A percentile compares a stretch with the other conserved stretches of the same genome.
These are phyloP conservation scores for Chaitophorus viminalis DNA, from an alignment of 2,888 invertebrate genomes.

Conservation along the genomic window DNA sequence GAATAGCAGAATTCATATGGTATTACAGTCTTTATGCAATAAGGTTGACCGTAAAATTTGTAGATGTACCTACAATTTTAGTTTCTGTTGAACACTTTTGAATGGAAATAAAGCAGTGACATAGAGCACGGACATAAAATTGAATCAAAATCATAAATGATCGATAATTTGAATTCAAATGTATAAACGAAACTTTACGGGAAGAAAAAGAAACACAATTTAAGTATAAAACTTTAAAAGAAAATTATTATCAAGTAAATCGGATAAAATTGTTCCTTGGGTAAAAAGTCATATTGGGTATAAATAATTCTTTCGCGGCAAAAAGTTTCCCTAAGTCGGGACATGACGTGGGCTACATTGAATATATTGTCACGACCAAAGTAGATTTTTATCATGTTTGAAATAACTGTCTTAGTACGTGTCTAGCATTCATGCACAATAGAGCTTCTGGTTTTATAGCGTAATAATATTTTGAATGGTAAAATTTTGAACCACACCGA, in stretches of 20 bases:
- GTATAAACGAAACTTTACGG: background rate
- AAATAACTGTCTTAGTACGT: slow-evolving; percentile 45
- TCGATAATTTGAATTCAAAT: background rate
- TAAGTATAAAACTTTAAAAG: background rate
- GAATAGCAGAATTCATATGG: no score
- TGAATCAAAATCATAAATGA: background rate
- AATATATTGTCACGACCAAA: slow-evolving; percentile 38
- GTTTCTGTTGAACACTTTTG: no score
- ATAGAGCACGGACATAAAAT: no score
- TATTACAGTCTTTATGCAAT: no score
- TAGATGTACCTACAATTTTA: no score
- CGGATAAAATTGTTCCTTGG: background rate
- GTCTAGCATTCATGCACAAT: slow-evolving; percentile 16
- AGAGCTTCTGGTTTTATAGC: background rate
- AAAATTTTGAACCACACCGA: background rate
- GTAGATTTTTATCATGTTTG: slow-evolving; percentile 54
- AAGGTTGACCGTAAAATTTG: no score
- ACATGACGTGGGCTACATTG: background rate
- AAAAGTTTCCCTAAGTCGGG: slow-evolving; percentile 25
- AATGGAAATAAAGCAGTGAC: no score
- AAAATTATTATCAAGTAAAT: background rate
- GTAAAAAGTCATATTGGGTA: background rate
- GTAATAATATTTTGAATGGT: slow-evolving; percentile 36
- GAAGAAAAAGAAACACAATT: background rate
- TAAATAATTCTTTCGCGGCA: slow-evolving; percentile 30